These are phyloP conservation scores for Magallana ariakensis DNA, from an alignment of 1,140 invertebrate species.

Conservation along the genomic window DNA sequence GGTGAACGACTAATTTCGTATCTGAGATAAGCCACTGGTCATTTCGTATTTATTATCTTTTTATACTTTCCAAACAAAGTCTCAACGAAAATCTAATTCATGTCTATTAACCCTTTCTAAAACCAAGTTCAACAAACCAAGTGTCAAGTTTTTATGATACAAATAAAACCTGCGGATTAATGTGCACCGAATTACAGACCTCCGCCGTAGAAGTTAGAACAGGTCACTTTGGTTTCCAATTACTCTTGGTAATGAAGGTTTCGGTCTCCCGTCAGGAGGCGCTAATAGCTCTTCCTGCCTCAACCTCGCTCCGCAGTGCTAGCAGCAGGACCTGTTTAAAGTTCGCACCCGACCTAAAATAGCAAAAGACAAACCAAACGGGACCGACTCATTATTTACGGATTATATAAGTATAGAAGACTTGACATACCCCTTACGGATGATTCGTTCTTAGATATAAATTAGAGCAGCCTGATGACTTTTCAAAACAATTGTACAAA, in stretches of 20 bases:
- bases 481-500: neutral
- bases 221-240: slow-evolving; percentile 21
- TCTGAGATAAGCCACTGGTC: neutral
- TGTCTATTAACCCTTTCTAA: neutral
- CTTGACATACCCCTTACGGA: neutral
- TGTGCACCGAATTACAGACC: slow-evolving; percentile 20
- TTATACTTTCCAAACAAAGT: slow-evolving; percentile 10
- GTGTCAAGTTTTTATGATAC: slow-evolving; percentile 16
- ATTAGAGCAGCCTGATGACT: neutral
- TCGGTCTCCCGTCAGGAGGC: neutral
- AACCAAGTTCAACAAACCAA: neutral
- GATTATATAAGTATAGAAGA: neutral
- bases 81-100: neutral
- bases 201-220: slow-evolving; percentile 22
- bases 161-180: slow-evolving; percentile 12
- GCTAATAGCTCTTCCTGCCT: slow-evolving; percentile 9
- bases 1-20: too few species aligned
- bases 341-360: neutral
- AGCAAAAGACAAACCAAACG: neutral
- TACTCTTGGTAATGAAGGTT: slow-evolving; percentile 1
- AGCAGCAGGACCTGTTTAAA: neutral
- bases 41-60: neutral
- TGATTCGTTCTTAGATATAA: neutral
- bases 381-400: slow-evolving; percentile 5
- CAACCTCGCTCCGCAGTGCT: neutral